Conservation (phyloP, 2,797 vertebrate genomes). For the Sphaeramia orbicularis region DNA sequence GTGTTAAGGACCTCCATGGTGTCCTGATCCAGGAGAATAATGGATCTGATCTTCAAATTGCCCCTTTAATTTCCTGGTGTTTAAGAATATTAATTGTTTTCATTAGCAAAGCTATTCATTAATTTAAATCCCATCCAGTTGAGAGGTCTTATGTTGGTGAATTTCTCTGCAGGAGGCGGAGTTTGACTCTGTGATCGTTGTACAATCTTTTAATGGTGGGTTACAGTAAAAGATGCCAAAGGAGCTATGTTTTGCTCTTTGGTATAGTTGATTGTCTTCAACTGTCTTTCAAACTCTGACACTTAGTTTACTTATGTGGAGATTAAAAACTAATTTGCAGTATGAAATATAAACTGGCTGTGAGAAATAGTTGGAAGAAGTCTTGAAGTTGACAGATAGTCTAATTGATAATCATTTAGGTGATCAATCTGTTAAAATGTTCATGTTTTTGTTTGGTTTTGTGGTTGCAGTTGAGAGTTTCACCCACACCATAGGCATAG, state of each 20-base stretch:
- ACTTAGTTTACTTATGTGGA: too few species aligned
- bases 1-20: constrained; percentile 19
- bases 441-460: too few species aligned
- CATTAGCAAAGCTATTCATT: constrained; percentile 20
- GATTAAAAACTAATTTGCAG: too few species aligned
- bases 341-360: too few species aligned
- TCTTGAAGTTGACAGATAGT: too few species aligned
- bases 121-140: constrained; percentile 19
- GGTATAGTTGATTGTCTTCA: background rate
- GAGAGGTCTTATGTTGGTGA: constrained; percentile 1
- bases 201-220: background rate
- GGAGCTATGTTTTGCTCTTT: constrained; percentile 5
- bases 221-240: constrained; percentile 13
- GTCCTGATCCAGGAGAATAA: constrained; percentile 22
- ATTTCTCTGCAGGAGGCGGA: constrained; percentile 3
- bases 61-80: constrained; percentile 35
- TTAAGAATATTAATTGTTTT: constrained; percentile 36
- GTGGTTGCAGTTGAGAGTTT: too few species aligned
- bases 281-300: constrained; percentile 12
- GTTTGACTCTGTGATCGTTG: constrained; percentile 2
- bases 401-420: too few species aligned
- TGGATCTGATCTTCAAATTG: constrained; percentile 34
- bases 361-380: too few species aligned
- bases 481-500: too few species aligned
- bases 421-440: too few species aligned